These are phyloP conservation scores for Ptiloglossa arizonensis DNA, from an alignment of 1,140 invertebrate genomes.

Conservation along the genomic window DNA sequence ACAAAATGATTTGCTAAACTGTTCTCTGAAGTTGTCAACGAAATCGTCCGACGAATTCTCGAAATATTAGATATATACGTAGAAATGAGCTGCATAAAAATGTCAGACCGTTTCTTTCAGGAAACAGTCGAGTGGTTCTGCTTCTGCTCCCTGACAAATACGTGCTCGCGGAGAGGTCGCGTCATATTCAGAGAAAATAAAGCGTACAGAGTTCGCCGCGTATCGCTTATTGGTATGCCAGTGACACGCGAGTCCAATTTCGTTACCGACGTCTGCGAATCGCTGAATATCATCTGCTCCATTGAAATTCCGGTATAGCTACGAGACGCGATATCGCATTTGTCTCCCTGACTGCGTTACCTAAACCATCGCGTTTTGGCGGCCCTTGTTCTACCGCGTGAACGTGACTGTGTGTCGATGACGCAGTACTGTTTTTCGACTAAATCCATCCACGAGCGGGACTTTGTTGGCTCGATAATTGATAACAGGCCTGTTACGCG, in stretches of 20 bases:
- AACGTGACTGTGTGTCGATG: conserved; percentile 46
- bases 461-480: neutral
- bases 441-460: neutral
- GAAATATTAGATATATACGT: neutral
- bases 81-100: conserved; percentile 29
- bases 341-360: conserved; percentile 70
- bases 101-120: neutral
- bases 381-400: conserved; percentile 46
- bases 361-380: conserved; percentile 67
- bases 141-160: conserved; percentile 41
- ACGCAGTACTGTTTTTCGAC: conserved; percentile 16
- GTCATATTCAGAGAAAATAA: conserved; percentile 55
- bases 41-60: neutral
- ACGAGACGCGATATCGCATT: conserved; percentile 70
- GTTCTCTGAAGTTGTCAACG: neutral
- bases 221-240: conserved; percentile 68
- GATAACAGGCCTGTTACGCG: conserved; percentile 6
- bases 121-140: conserved; percentile 2
- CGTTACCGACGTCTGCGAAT: conserved; percentile 69
- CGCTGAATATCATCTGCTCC: conserved; percentile 72
- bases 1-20: too few relatives aligned
- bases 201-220: conserved; percentile 20
- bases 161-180: conserved; percentile 48
- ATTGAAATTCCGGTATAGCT: conserved; percentile 70
- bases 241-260: conserved; percentile 67